These are phyloP conservation scores for Cavia porcellus DNA, from an alignment of 2,113 vertebrate genomes.

Conservation along the genomic window DNA sequence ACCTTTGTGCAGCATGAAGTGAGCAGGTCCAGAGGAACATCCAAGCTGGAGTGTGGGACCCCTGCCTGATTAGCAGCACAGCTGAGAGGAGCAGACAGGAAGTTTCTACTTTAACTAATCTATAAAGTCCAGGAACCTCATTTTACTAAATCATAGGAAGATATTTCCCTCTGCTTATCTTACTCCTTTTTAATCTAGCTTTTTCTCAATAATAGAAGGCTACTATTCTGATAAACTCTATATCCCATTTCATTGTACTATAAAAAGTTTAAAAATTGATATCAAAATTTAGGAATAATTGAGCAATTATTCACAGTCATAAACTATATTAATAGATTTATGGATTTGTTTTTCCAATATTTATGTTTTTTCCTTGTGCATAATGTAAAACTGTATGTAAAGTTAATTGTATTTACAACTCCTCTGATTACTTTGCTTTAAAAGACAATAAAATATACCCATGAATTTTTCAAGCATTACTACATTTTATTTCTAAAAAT, in stretches of 20 bases:
- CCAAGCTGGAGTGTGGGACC: not conserved
- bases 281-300: not conserved
- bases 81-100: slow-evolving; percentile 68
- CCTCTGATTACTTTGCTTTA: slow-evolving; percentile 43
- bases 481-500: not conserved
- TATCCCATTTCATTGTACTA: not conserved
- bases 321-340: slow-evolving; percentile 5
- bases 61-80: slow-evolving; percentile 15
- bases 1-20: not conserved
- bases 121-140: slow-evolving; percentile 71
- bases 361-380: not conserved
- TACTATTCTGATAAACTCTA: not conserved
- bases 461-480: slow-evolving; percentile 4
- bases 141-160: slow-evolving; percentile 72
- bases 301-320: not conserved
- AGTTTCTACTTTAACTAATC: slow-evolving; percentile 73
- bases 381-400: not conserved
- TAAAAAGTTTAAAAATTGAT: not conserved
- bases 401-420: slow-evolving; percentile 41
- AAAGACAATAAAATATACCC: not conserved
- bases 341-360: not conserved
- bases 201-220: slow-evolving; percentile 6
- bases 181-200: slow-evolving; percentile 57
- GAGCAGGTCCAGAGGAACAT: slow-evolving; percentile 28
- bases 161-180: not conserved